phyloP scores from a whole-genome alignment of 2,797 vertebrate genomes.

The Arnoldichthys spilopterus region DNA sequence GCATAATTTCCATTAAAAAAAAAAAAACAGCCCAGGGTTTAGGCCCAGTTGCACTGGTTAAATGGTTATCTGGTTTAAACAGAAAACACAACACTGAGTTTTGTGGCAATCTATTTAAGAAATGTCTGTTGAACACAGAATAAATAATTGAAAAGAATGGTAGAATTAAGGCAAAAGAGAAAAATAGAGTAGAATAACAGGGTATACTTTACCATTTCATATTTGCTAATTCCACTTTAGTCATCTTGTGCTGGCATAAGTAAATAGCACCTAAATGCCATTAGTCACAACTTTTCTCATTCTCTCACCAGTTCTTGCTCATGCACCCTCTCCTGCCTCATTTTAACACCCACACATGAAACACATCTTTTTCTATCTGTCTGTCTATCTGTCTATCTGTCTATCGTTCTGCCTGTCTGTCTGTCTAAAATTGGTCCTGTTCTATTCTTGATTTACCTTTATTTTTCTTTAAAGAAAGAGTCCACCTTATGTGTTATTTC shows the following conservation, averaged over 20 bases:
- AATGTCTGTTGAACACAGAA: not conserved
- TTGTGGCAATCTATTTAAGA: not conserved
- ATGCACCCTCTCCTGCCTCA: slow-evolving; percentile 14
- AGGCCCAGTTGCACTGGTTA: not conserved
- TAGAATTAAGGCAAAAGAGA: not conserved
- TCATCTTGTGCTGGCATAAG: slow-evolving; percentile 30
- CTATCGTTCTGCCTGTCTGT: too few relatives aligned
- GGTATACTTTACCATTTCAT: not conserved
- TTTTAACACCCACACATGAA: slow-evolving; percentile 13
- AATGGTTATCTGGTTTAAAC: too few relatives aligned
- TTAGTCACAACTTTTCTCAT: slow-evolving; percentile 30
- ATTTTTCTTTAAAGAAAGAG: too few relatives aligned
- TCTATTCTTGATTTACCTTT: too few relatives aligned
- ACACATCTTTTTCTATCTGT: not conserved
- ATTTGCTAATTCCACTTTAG: slow-evolving; percentile 18
- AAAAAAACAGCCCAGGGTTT: not conserved
- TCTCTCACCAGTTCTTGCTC: slow-evolving; percentile 11
- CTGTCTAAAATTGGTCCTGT: too few relatives aligned
- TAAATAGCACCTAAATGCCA: slow-evolving; percentile 32
- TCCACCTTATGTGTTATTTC: too few relatives aligned
- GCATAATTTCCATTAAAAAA: not conserved
- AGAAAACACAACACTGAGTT: not conserved
- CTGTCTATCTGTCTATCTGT: too few relatives aligned
- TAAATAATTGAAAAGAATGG: not conserved
- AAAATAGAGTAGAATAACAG: not conserved